Evolutionary conservation across 2,888 invertebrate genomes (phyloP).

Genomic region (Drymonia ruficornis): DNA sequence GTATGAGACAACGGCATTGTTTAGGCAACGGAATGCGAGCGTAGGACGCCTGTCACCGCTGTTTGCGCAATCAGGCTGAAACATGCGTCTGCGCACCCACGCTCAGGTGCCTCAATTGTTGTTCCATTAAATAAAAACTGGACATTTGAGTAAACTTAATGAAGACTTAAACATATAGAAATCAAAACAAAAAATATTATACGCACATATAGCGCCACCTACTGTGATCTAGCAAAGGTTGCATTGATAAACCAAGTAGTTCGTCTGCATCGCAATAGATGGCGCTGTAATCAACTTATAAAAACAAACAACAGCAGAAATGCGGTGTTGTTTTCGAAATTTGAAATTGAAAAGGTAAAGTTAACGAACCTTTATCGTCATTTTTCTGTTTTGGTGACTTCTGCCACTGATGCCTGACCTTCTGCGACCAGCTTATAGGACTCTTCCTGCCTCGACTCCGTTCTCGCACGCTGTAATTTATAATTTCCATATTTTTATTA

Average conservation of each 20-base stretch:
- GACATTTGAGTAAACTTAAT: too few species aligned
- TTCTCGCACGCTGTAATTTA: conserved; percentile 81
- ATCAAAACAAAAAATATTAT: too few species aligned
- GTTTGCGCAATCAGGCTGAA: conserved; percentile 49
- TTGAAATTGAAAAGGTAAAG: neutral
- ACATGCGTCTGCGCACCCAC: conserved; percentile 47
- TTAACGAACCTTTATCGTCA: conserved; percentile 64
- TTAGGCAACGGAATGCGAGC: conserved; percentile 47
- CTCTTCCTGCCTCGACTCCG: conserved; percentile 80
- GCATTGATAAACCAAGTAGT: conserved; percentile 19
- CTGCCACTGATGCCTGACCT: conserved; percentile 86
- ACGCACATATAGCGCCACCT: conserved; percentile 37
- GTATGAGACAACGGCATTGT: conserved; percentile 29
- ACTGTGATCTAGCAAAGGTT: conserved; percentile 32
- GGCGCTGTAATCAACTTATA: conserved; percentile 42
- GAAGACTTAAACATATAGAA: too few species aligned
- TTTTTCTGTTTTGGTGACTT: conserved; percentile 73
- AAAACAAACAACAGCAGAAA: neutral
- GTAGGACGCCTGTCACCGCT: conserved; percentile 59
- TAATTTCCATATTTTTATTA: conserved; percentile 47
- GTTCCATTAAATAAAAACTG: too few species aligned
- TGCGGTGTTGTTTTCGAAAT: neutral
- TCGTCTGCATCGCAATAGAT: conserved; percentile 47
- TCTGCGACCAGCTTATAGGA: conserved; percentile 86
- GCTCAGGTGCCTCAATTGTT: conserved; percentile 19